These are phyloP conservation scores for Crenuchus spilurus DNA, from an alignment of 2,797 vertebrate genomes.

Conservation along the genomic window DNA sequence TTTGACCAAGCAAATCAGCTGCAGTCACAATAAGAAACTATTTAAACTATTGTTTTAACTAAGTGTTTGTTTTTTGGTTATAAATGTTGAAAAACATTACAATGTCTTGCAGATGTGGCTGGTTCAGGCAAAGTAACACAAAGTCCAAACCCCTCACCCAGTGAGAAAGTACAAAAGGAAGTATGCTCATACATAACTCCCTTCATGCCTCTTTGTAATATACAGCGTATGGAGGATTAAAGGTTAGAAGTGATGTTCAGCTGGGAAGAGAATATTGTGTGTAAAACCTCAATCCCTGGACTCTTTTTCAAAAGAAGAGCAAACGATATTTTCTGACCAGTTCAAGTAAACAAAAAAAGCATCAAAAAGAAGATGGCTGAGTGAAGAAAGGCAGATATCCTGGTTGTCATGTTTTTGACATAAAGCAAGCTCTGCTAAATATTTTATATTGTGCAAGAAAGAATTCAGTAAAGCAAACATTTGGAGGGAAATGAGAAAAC, in stretches of 20 bases:
- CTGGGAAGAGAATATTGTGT: neutral
- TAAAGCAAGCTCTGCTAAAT: conserved; percentile 11
- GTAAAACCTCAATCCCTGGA: neutral
- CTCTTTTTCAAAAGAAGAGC: neutral
- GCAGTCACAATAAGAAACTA: too few relatives aligned
- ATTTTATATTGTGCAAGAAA: conserved; percentile 14
- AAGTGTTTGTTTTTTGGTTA: too few relatives aligned
- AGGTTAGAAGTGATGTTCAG: conserved; percentile 17
- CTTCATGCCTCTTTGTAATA: conserved; percentile 31
- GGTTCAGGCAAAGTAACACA: neutral
- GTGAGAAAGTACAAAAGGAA: neutral
- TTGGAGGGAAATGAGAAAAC: neutral
- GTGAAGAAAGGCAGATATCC: conserved; percentile 20
- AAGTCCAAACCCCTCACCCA: neutral
- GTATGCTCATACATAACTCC: neutral
- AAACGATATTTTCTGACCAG: neutral
- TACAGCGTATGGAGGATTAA: conserved; percentile 26
- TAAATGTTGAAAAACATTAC: too few relatives aligned
- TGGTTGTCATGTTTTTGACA: conserved; percentile 10
- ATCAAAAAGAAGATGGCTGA: neutral
- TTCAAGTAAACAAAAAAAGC: neutral
- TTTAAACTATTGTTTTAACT: too few relatives aligned
- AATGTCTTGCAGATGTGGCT: neutral
- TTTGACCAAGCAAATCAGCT: too few relatives aligned
- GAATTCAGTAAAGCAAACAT: neutral